Evolutionary conservation across 2,113 vertebrate genomes (phyloP).

Genomic region (Poecile atricapillus): DNA sequence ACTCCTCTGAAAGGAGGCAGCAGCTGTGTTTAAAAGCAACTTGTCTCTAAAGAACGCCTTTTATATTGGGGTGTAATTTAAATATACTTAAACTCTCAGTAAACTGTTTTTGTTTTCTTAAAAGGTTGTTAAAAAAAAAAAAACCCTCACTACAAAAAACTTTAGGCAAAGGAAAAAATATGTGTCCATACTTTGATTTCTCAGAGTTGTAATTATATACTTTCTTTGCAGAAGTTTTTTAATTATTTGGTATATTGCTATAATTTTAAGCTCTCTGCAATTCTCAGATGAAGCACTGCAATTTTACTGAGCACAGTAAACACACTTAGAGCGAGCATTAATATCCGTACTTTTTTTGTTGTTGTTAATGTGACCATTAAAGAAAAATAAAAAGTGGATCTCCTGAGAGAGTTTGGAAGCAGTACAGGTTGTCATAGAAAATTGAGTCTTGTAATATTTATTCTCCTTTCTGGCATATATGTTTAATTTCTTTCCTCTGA

Average conservation of each 20-base stretch:
- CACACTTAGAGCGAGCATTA: neutral
- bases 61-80: neutral
- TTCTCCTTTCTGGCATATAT: neutral
- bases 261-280: neutral
- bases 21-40: neutral
- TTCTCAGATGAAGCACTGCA: neutral
- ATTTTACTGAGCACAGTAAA: constrained; percentile 9
- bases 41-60: neutral
- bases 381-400: neutral
- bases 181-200: neutral
- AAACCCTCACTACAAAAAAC: neutral
- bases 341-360: neutral
- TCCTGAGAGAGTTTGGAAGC: constrained; percentile 4
- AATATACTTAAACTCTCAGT: neutral
- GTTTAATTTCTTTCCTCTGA: neutral
- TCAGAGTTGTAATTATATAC: neutral
- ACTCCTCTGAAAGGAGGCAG: neutral
- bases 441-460: constrained; percentile 9
- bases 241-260: neutral
- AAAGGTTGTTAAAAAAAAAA: neutral
- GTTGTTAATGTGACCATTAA: constrained; percentile 18
- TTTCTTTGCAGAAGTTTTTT: neutral
- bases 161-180: neutral
- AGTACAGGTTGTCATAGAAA: constrained; percentile 6
- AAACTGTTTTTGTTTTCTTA: neutral